Evolutionary conservation across 2,888 invertebrate species (phyloP).

Genomic region (Chelonus formosanus): DNA sequence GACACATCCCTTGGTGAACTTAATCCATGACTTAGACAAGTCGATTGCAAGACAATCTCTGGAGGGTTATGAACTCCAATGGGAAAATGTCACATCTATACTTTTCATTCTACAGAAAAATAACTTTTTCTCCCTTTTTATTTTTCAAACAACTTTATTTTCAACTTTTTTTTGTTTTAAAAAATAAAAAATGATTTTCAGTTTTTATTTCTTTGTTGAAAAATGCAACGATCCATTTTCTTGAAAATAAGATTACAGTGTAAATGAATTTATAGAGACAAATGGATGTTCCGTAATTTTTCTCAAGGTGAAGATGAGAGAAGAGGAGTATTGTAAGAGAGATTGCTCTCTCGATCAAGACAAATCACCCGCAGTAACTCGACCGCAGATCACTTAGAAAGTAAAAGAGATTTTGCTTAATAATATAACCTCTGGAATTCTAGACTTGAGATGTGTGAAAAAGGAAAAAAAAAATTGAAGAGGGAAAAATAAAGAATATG

Average conservation of each 20-base stretch:
- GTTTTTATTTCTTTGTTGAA: not conserved
- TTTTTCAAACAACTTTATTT: not conserved
- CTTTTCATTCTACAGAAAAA: not conserved
- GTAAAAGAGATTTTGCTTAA: slow-evolving; percentile 15
- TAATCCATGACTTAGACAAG: slow-evolving; percentile 1
- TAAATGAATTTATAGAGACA: slow-evolving; percentile 33
- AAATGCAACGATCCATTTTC: slow-evolving; percentile 14
- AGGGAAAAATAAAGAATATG: slow-evolving; percentile 24
- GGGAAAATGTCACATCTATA: slow-evolving; percentile 1
- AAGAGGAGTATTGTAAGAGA: not conserved
- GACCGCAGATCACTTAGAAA: slow-evolving; percentile 32
- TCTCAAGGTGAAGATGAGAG: slow-evolving; percentile 10
- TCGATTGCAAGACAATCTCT: slow-evolving; percentile 21
- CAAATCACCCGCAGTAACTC: slow-evolving; percentile 47
- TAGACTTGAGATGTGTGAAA: slow-evolving; percentile 17
- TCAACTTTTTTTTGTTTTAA: not conserved
- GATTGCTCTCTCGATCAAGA: slow-evolving; percentile 40
- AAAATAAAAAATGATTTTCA: not conserved
- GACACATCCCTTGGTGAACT: slow-evolving; percentile 19
- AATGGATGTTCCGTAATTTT: slow-evolving; percentile 28
- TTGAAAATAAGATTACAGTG: slow-evolving; percentile 17
- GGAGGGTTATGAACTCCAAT: slow-evolving; percentile 15
- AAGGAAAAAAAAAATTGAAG: slow-evolving; percentile 19
- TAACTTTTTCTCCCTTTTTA: not conserved
- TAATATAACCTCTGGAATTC: slow-evolving; percentile 31